Percentiles rank a stretch among this genome's conserved stretches.
Conservation (phyloP, 2,113 vertebrate genomes). For the Burhinus oedicnemus region DNA sequence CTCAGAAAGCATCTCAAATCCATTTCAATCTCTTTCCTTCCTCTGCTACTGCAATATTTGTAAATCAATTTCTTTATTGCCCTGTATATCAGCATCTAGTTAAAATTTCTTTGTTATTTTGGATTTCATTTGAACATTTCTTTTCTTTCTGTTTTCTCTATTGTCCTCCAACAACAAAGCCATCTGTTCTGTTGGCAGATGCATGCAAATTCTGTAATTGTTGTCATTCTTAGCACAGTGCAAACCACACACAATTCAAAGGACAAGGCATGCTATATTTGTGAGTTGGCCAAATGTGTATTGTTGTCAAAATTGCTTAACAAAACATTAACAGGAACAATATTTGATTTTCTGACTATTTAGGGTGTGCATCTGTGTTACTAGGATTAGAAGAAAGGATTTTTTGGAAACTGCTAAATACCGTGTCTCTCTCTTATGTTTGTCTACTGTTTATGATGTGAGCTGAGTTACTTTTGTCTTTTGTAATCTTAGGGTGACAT, state of each 20-base stretch:
- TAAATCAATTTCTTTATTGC: not conserved
- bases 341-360: constrained; percentile 74
- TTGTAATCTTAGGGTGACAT: not conserved
- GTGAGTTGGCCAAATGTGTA: constrained; percentile 69
- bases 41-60: not conserved
- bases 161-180: constrained; percentile 66
- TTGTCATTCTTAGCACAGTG: constrained; percentile 75
- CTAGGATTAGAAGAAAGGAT: constrained; percentile 51
- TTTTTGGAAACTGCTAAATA: constrained; percentile 51
- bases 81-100: not conserved
- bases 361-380: constrained; percentile 28
- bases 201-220: constrained; percentile 69
- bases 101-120: constrained; percentile 21
- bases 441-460: not conserved
- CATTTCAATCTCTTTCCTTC: not conserved
- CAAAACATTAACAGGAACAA: constrained; percentile 71
- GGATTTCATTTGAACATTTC: not conserved
- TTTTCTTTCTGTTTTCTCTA: constrained; percentile 19
- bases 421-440: not conserved
- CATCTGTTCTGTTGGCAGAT: constrained; percentile 78
- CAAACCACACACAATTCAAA: constrained; percentile 66
- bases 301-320: constrained; percentile 74
- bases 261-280: constrained; percentile 52
- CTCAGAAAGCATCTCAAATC: not conserved
- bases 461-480: constrained; percentile 12